Conservation (phyloP, 2,888 invertebrate genomes). For the Choristoneura rosaceana region DNA sequence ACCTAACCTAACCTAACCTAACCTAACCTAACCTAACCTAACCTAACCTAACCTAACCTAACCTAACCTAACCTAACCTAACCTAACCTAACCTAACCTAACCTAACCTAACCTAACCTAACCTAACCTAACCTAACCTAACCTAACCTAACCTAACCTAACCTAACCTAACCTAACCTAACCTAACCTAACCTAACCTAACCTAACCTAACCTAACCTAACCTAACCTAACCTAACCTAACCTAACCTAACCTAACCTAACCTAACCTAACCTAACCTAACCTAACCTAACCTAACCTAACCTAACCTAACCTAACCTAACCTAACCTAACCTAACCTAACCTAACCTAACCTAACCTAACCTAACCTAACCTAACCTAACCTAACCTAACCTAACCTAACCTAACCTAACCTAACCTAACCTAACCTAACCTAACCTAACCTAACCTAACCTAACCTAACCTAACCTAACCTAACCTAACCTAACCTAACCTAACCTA, state of each 20-base stretch:
- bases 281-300: slow-evolving; percentile 34
- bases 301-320: slow-evolving; percentile 38
- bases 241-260: slow-evolving; percentile 27
- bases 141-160: slow-evolving; percentile 28
- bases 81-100: slow-evolving; percentile 24
- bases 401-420: slow-evolving; percentile 38
- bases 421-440: slow-evolving; percentile 38
- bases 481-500: slow-evolving; percentile 29
- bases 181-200: slow-evolving; percentile 29
- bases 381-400: slow-evolving; percentile 38
- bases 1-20: slow-evolving; percentile 19
- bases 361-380: slow-evolving; percentile 30
- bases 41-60: slow-evolving; percentile 24
- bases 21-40: slow-evolving; percentile 24
- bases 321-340: slow-evolving; percentile 32
- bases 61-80: slow-evolving; percentile 23
- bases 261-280: slow-evolving; percentile 29
- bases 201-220: slow-evolving; percentile 25
- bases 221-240: slow-evolving; percentile 18
- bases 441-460: slow-evolving; percentile 38
- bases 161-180: slow-evolving; percentile 29
- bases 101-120: slow-evolving; percentile 19
- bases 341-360: slow-evolving; percentile 30
- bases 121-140: slow-evolving; percentile 29
- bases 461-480: slow-evolving; percentile 33